Percentiles rank a stretch among this genome's conserved stretches.
Conservation (phyloP, 2,797 vertebrate genomes). For the Sebastolobus alascanus region DNA sequence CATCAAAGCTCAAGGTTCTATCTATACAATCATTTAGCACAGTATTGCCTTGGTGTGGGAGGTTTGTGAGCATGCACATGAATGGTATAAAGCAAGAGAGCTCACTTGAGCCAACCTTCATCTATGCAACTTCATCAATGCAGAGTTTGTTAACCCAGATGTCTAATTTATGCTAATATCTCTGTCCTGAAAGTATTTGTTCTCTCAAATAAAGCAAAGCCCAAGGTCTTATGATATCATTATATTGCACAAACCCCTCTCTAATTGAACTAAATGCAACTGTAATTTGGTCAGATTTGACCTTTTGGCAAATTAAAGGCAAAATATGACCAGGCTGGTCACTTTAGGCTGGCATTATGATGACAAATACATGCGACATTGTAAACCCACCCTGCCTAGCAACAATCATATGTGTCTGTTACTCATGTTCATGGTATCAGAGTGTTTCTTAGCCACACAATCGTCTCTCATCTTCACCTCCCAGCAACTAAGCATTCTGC, state of each 20-base stretch:
- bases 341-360: background rate
- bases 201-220: background rate
- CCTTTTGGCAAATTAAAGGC: background rate
- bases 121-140: constrained; percentile 3
- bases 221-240: background rate
- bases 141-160: background rate
- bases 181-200: background rate
- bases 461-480: background rate
- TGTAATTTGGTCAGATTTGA: background rate
- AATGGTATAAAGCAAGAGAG: background rate
- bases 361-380: background rate
- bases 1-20: constrained; percentile 16
- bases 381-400: background rate
- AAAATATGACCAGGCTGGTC: background rate
- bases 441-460: background rate
- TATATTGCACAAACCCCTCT: background rate
- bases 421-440: background rate
- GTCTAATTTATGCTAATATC: background rate
- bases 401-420: background rate
- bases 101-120: constrained; percentile 4
- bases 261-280: background rate
- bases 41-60: background rate
- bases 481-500: background rate
- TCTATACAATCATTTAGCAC: constrained; percentile 6
- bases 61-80: background rate